Conservation (phyloP, 2,888 invertebrate genomes). For the Drosophila kuntzei region DNA sequence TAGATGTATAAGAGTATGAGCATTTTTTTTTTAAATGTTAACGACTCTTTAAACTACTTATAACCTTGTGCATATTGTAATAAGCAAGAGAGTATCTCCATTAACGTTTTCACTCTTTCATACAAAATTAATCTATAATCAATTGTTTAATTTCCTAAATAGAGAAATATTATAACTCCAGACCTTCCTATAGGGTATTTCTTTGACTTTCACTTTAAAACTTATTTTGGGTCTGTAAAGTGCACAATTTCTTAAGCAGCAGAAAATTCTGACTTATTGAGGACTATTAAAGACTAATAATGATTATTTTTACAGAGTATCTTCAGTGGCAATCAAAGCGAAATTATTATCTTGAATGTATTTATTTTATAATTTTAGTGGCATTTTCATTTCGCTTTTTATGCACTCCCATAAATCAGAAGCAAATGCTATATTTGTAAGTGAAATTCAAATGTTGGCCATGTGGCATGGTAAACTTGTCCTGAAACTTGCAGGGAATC, state of each 20-base stretch:
- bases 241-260: not conserved
- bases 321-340: not conserved
- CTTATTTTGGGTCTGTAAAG: not conserved
- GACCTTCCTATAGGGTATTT: too few relatives aligned
- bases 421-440: slow-evolving; percentile 27
- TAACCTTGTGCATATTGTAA: too few relatives aligned
- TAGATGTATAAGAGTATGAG: too few relatives aligned
- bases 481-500: slow-evolving; percentile 28
- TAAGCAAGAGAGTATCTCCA: too few relatives aligned
- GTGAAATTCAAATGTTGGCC: slow-evolving; percentile 56
- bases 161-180: too few relatives aligned
- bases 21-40: too few relatives aligned
- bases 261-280: not conserved
- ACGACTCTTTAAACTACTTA: too few relatives aligned
- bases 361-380: slow-evolving; percentile 33
- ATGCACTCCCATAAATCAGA: slow-evolving; percentile 53
- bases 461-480: slow-evolving; percentile 52
- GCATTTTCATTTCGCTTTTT: slow-evolving; percentile 30
- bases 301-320: not conserved
- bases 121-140: too few relatives aligned
- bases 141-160: too few relatives aligned
- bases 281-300: not conserved
- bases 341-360: slow-evolving; percentile 14
- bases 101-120: too few relatives aligned
- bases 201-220: too few relatives aligned